A percentile compares a stretch with the other conserved stretches of the same genome.
Conservation (phyloP, 2,113 vertebrate genomes). For the Benitochromis conjunctus region DNA sequence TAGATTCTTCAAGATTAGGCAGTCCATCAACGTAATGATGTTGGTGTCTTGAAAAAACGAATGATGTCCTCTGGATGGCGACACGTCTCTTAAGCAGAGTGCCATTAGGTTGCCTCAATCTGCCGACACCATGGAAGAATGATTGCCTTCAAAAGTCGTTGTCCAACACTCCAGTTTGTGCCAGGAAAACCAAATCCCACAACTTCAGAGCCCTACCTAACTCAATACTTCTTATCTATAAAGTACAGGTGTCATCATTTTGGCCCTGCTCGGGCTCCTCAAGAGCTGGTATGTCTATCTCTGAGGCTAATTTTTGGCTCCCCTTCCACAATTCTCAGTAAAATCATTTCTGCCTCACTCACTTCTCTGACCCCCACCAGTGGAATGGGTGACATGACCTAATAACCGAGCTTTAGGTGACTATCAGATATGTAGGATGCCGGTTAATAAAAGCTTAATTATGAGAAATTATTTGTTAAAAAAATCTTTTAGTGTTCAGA, state of each 20-base stretch:
- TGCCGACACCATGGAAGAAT: neutral
- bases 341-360: neutral
- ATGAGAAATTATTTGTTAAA: neutral
- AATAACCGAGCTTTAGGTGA: neutral
- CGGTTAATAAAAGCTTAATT: neutral
- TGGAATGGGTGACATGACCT: neutral
- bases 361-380: neutral
- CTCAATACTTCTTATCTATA: neutral
- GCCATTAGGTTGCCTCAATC: neutral
- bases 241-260: neutral
- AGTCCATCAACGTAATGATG: neutral
- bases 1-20: neutral
- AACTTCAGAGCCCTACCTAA: neutral
- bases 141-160: neutral
- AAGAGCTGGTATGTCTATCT: neutral
- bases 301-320: neutral
- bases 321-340: neutral
- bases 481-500: neutral
- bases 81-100: neutral
- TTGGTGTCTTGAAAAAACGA: neutral
- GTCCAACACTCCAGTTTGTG: neutral
- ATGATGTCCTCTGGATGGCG: neutral
- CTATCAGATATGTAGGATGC: neutral
- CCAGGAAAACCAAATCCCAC: neutral
- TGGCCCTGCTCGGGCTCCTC: neutral